Evolutionary conservation across 1,140 invertebrate genomes (phyloP), one percentile per base, ranked within the genome.

Genomic region (Anastrepha ludens): DNA sequence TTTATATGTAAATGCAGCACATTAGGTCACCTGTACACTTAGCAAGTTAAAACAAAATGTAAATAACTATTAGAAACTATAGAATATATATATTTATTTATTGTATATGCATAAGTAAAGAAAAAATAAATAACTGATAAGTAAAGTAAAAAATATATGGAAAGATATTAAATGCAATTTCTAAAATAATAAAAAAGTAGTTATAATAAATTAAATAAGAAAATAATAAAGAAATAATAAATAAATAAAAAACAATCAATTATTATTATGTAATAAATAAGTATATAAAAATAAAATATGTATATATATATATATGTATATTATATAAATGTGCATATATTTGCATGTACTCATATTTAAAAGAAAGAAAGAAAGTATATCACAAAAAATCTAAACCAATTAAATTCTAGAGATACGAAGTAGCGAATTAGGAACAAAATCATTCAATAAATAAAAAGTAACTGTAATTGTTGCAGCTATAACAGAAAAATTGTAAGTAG

Each of bases 391-490:
- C 50, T 8, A 55, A 55, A 55, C 50, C 6, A 8, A 11, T 55
- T 55, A 55, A 62, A 62, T 29, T 29, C 29, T 29, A 29, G 29
- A 29, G 29, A 62, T 62, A 17, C 13, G 13, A 62, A 62, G 15
- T 17, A 62, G 13, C 9, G n/a, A 62, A 15, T 62, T 62, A 62
- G 2, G 4, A 67, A 29, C 20, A 20, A 9, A 39, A 17, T 17
- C 7, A 67, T 67, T 67, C 7, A 29, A 17, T 20, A 67, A 67
- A 67, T 39, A 67, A 67, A 8, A 58, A 81, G 17, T 81, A 55
- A 55, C 47, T 81, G 74, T 55, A 81, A 81, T 29, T 81, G 74
- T 81, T 81, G 17, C 74, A 15, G 74, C 74, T 55, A 58, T 81
- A 81, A 81, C 74, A 55, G 47, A 55, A 81, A 58, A 11, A 50